phyloP scores from a whole-genome alignment of 2,113 vertebrate species.

The Microtus montanus region DNA sequence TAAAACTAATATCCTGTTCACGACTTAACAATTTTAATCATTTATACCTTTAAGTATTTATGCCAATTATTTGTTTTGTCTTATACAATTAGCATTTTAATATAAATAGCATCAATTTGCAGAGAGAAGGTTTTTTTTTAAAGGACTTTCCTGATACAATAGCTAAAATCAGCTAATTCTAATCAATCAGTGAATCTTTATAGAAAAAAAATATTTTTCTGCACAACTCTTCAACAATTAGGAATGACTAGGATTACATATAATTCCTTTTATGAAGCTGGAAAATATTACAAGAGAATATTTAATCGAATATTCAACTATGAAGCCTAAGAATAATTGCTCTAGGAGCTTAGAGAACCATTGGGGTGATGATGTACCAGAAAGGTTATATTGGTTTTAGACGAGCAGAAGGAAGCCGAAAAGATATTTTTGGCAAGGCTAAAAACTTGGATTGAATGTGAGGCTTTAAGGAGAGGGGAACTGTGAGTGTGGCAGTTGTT shows the following conservation, averaged over 20 bases:
- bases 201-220: background rate
- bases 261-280: background rate
- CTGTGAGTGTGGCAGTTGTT: background rate
- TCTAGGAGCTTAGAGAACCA: background rate
- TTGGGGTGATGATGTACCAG: background rate
- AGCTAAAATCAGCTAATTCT: background rate
- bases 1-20: background rate
- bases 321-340: background rate
- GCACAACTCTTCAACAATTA: background rate
- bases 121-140: background rate
- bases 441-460: background rate
- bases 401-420: background rate
- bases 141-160: background rate
- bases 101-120: background rate
- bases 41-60: background rate
- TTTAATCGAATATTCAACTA: background rate
- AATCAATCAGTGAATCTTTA: background rate
- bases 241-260: background rate
- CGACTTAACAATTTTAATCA: conserved; percentile 3
- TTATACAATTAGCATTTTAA: conserved; percentile 2
- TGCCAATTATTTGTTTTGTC: background rate
- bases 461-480: background rate
- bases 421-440: background rate
- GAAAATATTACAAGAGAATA: background rate
- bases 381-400: background rate